Evolutionary conservation across 1,140 invertebrate genomes (phyloP).

Genomic region (Drosophila novamexicana): DNA sequence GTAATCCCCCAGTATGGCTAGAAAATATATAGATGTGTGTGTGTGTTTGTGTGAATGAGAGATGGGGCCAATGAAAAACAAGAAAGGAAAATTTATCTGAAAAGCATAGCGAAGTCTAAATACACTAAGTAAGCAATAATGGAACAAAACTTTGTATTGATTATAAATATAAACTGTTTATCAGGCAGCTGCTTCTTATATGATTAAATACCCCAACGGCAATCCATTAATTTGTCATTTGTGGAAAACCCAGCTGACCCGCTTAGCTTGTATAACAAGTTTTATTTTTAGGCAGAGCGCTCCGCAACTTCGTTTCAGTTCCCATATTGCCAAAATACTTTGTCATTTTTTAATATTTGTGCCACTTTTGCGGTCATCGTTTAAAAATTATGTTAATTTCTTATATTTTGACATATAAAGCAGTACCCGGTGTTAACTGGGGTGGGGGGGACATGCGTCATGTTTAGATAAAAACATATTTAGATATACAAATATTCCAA

Average conservation of each 20-base stretch:
- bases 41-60: neutral
- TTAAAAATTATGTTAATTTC: constrained; percentile 18
- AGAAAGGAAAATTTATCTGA: neutral
- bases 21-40: constrained; percentile 18
- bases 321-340: neutral
- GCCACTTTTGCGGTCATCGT: neutral
- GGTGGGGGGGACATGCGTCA: neutral
- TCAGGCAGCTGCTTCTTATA: neutral
- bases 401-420: neutral
- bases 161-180: neutral
- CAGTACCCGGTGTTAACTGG: neutral
- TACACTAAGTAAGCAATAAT: constrained; percentile 10
- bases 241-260: neutral
- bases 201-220: neutral
- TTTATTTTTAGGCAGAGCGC: constrained; percentile 1
- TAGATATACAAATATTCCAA: neutral
- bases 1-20: constrained; percentile 47
- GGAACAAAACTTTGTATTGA: too few relatives aligned
- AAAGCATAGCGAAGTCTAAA: constrained; percentile 3
- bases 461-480: neutral
- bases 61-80: constrained; percentile 12
- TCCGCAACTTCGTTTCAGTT: neutral
- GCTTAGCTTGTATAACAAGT: constrained; percentile 32
- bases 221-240: constrained; percentile 5
- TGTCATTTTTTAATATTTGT: neutral